These are phyloP conservation scores for Scolopax bukidnonensis DNA, from an alignment of 2,797 vertebrate species.

Conservation along the genomic window DNA sequence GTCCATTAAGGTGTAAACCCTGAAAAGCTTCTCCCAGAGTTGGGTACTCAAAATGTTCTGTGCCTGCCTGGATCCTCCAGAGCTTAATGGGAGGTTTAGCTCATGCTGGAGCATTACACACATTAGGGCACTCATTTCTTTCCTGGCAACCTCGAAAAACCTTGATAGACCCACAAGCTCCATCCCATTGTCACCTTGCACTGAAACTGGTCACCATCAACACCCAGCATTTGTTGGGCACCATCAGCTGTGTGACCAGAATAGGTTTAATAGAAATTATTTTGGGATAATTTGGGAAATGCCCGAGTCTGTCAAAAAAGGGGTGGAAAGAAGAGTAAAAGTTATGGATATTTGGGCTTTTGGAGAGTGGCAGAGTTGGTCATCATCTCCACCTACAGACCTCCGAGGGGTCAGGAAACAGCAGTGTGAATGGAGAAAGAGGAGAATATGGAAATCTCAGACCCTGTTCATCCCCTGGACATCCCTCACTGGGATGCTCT, in stretches of 20 bases:
- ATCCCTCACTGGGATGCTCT: background rate
- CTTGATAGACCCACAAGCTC: too few relatives aligned
- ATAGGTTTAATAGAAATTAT: background rate
- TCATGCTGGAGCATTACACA: background rate
- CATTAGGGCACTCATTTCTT: background rate
- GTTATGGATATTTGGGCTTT: background rate
- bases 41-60: background rate
- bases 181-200: background rate
- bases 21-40: background rate
- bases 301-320: background rate
- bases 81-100: background rate
- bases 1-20: background rate
- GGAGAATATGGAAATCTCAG: background rate
- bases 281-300: background rate
- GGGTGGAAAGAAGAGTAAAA: background rate
- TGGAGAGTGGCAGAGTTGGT: background rate
- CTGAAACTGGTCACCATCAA: background rate
- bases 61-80: background rate
- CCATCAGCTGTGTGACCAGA: background rate
- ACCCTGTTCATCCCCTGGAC: fast-evolving
- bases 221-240: background rate
- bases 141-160: background rate
- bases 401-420: background rate
- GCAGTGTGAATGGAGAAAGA: background rate
- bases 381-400: background rate